phyloP scores from a whole-genome alignment of 2,797 vertebrate genomes.

The Notolabrus celidotus region DNA sequence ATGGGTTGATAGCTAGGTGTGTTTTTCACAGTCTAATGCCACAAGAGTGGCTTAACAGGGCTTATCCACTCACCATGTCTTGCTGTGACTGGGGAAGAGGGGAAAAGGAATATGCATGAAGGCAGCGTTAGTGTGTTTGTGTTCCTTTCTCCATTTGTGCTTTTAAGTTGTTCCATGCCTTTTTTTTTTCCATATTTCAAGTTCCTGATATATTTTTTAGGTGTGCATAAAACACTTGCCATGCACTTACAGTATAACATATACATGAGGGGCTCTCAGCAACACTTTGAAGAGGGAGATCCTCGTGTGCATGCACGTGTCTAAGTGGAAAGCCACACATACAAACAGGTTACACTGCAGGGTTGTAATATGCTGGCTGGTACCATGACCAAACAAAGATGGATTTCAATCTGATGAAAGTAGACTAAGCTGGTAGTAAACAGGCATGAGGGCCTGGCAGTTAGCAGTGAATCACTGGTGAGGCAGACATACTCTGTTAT shows the following conservation, averaged over 20 bases:
- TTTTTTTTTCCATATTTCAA: neutral
- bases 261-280: neutral
- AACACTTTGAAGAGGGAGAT: neutral
- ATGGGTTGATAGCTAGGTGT: conserved; percentile 43
- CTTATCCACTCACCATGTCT: conserved; percentile 63
- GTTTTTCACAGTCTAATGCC: conserved; percentile 66
- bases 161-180: neutral
- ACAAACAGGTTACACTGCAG: neutral
- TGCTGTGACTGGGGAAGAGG: conserved; percentile 42
- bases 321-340: neutral
- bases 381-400: neutral
- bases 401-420: neutral
- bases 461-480: no score
- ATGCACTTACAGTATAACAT: neutral
- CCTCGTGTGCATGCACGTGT: conserved; percentile 1
- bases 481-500: no score
- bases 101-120: conserved; percentile 1
- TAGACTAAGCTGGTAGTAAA: neutral
- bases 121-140: neutral
- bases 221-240: neutral
- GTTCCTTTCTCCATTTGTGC: conserved; percentile 1
- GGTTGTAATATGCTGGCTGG: neutral
- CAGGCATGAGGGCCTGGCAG: no score
- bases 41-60: conserved; percentile 66
- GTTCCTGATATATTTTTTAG: neutral